A percentile compares a stretch with the other conserved stretches of the same genome.
phyloP scores from a whole-genome alignment of 2,888 invertebrate species.

The Chrysomela aeneicollis region DNA sequence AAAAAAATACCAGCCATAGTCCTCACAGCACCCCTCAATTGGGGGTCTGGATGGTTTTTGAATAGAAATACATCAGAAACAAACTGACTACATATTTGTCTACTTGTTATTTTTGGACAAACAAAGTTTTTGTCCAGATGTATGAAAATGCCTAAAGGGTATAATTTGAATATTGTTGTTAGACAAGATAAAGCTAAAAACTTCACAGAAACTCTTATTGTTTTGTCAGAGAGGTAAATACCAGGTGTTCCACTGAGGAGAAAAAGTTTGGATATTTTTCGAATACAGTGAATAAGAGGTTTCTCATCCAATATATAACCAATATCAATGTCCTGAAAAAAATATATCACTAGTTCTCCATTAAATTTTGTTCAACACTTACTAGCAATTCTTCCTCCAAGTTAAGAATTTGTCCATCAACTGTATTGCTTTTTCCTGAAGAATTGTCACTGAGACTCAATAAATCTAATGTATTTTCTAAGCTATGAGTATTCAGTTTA shows the following conservation, averaged over 20 bases:
- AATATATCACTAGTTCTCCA: constrained; percentile 10
- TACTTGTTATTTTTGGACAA: constrained; percentile 41
- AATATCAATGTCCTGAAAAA: constrained; percentile 68
- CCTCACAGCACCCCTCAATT: constrained; percentile 77
- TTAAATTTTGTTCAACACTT: not conserved
- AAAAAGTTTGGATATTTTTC: constrained; percentile 77
- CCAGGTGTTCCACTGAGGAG: constrained; percentile 71
- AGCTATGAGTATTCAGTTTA: constrained; percentile 47
- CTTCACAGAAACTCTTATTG: constrained; percentile 89
- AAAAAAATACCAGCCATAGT: constrained; percentile 74
- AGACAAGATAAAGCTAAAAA: constrained; percentile 85
- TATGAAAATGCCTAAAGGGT: constrained; percentile 76
- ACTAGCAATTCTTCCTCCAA: constrained; percentile 36
- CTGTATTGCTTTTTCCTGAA: constrained; percentile 55
- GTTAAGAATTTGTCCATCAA: constrained; percentile 32
- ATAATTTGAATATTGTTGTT: constrained; percentile 75
- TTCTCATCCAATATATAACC: constrained; percentile 73
- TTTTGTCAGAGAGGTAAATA: constrained; percentile 73
- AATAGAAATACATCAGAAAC: constrained; percentile 77
- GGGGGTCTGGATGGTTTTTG: constrained; percentile 80
- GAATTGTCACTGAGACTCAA: constrained; percentile 54
- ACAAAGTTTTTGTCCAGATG: constrained; percentile 68
- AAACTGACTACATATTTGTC: constrained; percentile 62
- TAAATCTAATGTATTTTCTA: constrained; percentile 51
- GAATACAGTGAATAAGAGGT: constrained; percentile 75